Base-by-base conservation (phyloP, 30 jellyfish, hydroid and myxozoan genomes). In the Haliclystus octoradiatus region DNA sequence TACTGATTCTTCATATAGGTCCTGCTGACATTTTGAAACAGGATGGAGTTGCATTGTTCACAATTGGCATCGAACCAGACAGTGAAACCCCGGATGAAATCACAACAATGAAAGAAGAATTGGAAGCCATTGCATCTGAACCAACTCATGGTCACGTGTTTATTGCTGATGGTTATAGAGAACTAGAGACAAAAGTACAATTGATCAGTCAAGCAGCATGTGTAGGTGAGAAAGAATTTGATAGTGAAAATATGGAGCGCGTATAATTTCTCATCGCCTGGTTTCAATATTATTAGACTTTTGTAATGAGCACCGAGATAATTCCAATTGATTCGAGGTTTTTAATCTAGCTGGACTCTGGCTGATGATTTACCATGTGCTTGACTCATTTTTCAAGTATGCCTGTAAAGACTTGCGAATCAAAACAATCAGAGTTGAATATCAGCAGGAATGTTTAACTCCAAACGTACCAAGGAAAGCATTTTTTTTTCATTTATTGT, bases 171-270 rank as follows among this genome's bases (percentile, higher is more conserved):
- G 97, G 97, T 0, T 87, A 87, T 46, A 84, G 92, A n/a, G 94
- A 87, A 49, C 80, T 87, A 66, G 83, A 87, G 68, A 74, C 94
- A 40, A 87, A 80, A 62, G 94, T 80, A 1, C 26, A 34, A 2
- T 69, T 81, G n/a, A 75, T 87, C 33, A 87, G 97, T 53, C 71
- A 75, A 33, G 97, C 97, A 7, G 97, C 97, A 26, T 87, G 97
- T 65, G 97, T 87, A 26, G 97, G 97, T 87, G 69, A 23, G 88
- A 69, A 3, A 7, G 4, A 33, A 13, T 78, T 31, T 29, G 76
- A 22, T 47, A 12, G 31, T 12, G 27, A 3, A 26, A 22, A 5
- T 5, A 14, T n/a, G 27, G 22, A 28, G 9, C 31, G 12, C 76
- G 3, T 66, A 32, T n/a, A 3, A 30, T 2, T 26, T 9, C 60